Conservation (phyloP, 2,797 vertebrate species). For the Halcyon chelicuti region DNA sequence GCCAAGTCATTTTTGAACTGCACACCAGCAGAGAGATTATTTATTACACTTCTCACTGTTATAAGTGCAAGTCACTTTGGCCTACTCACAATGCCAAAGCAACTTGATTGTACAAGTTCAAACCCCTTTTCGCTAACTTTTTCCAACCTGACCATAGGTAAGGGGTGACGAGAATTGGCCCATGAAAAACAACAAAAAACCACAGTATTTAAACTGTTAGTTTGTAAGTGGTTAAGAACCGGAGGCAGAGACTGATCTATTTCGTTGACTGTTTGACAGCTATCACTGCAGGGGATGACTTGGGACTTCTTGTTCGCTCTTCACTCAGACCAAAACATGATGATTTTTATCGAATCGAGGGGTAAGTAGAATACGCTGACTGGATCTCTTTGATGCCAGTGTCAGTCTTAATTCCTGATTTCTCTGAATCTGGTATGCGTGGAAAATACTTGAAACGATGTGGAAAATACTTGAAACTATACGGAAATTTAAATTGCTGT, state of each 20-base stretch:
- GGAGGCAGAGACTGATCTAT: conserved; percentile 10
- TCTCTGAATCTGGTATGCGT: background rate
- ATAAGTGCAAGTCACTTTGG: background rate
- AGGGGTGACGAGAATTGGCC: background rate
- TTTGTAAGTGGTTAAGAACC: background rate
- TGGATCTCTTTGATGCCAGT: background rate
- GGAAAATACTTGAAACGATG: background rate
- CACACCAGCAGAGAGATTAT: background rate
- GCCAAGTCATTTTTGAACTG: background rate
- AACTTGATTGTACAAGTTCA: background rate
- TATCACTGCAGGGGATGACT: conserved; percentile 23
- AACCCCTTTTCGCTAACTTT: background rate
- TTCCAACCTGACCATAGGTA: background rate
- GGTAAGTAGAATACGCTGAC: background rate
- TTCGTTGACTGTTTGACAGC: conserved; percentile 38
- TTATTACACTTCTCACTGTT: background rate
- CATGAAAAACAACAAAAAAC: background rate
- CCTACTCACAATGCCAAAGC: background rate
- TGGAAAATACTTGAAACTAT: background rate
- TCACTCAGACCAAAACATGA: background rate
- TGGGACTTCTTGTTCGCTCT: conserved; percentile 6
- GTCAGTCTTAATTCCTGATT: background rate
- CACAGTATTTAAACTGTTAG: background rate
- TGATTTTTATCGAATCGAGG: background rate
- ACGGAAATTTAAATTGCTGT: background rate